These are phyloP conservation scores for Nysson spinosus DNA, from an alignment of 2,888 invertebrate genomes.

Conservation along the genomic window DNA sequence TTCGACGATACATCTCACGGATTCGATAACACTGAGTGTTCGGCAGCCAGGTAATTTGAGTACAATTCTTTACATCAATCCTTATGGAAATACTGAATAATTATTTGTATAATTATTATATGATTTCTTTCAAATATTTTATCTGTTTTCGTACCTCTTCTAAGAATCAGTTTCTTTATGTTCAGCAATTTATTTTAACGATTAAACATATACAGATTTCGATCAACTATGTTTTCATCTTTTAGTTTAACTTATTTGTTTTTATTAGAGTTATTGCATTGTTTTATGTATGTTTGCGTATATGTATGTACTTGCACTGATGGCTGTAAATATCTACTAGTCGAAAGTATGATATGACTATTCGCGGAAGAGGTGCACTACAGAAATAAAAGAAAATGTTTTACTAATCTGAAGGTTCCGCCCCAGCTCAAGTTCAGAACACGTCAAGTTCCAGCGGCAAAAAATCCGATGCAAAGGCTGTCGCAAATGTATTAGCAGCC, in stretches of 20 bases:
- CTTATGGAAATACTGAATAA: too few species aligned
- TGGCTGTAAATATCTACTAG: background rate
- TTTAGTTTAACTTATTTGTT: too few species aligned
- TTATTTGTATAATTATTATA: background rate
- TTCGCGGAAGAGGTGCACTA: conserved; percentile 56
- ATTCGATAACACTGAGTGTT: conserved; percentile 84
- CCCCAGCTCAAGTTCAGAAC: conserved; percentile 73
- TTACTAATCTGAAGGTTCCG: conserved; percentile 73
- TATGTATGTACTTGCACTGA: background rate
- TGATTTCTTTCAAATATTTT: conserved; percentile 19
- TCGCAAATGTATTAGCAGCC: conserved; percentile 87
- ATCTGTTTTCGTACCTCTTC: conserved; percentile 47
- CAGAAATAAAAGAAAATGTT: conserved; percentile 52
- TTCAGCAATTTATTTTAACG: conserved; percentile 2
- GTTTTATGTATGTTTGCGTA: background rate
- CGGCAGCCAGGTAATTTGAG: conserved; percentile 77
- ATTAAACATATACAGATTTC: background rate
- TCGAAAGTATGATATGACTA: too few species aligned
- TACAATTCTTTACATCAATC: too few species aligned
- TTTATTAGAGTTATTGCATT: too few species aligned
- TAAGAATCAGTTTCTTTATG: conserved; percentile 34
- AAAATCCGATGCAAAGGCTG: conserved; percentile 85
- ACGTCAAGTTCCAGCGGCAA: conserved; percentile 72
- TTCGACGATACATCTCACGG: conserved; percentile 83
- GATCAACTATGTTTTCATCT: background rate